A percentile compares a stretch with the other conserved stretches of the same genome.
Evolutionary conservation across 1,140 invertebrate genomes (phyloP).

Genomic region (Pectinophora gossypiella): DNA sequence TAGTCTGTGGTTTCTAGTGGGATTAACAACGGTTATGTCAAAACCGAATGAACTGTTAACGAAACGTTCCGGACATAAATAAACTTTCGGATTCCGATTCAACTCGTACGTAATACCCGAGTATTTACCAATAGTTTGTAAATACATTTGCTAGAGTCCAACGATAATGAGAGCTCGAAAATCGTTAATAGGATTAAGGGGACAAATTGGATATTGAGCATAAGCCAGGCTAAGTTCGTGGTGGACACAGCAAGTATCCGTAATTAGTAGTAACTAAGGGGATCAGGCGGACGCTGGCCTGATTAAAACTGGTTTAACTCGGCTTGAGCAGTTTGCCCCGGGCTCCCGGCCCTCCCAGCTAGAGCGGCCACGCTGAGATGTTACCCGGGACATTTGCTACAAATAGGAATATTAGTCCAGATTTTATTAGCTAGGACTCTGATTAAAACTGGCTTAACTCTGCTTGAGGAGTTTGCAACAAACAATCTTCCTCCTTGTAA

Average conservation of each 20-base stretch:
- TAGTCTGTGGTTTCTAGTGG: too few relatives aligned
- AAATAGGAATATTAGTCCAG: too few relatives aligned
- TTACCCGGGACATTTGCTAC: too few relatives aligned
- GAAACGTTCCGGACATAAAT: too few relatives aligned
- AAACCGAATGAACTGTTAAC: too few relatives aligned
- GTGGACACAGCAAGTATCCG: conserved; percentile 54
- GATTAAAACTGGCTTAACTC: not conserved
- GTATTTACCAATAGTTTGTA: not conserved
- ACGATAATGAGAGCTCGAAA: conserved; percentile 50
- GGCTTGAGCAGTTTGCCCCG: conserved; percentile 20
- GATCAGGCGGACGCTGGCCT: conserved; percentile 29
- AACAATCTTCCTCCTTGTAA: too few relatives aligned
- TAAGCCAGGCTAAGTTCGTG: conserved; percentile 52
- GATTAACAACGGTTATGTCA: too few relatives aligned
- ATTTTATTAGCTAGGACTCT: too few relatives aligned
- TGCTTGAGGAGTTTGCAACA: not conserved
- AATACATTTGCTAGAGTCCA: not conserved
- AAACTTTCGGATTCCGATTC: too few relatives aligned
- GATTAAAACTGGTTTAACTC: conserved; percentile 58
- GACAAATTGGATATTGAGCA: conserved; percentile 62
- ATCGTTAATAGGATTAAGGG: conserved; percentile 60
- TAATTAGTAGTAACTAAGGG: conserved; percentile 68
- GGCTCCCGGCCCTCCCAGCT: not conserved
- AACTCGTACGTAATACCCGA: too few relatives aligned
- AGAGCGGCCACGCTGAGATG: too few relatives aligned